Evolutionary conservation across 1,140 invertebrate genomes (phyloP).

Genomic region (Sminthurinus signatus): DNA sequence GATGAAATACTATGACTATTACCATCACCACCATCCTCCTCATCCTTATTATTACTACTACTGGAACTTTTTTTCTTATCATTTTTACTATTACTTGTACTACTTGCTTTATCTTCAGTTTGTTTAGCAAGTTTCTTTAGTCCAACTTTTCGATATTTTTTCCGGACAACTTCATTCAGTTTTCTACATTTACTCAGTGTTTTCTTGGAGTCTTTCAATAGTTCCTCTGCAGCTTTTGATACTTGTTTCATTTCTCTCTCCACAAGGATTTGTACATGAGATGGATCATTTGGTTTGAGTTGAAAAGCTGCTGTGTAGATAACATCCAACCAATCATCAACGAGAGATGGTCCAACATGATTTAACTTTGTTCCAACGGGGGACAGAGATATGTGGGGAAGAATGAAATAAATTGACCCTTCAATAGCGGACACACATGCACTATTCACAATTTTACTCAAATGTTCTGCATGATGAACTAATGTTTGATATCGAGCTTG

Average conservation of each 20-base stretch:
- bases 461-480: neutral
- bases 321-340: slow-evolving; percentile 1
- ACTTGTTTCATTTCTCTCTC: slow-evolving; percentile 6
- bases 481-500: slow-evolving; percentile 3
- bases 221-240: neutral
- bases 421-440: neutral
- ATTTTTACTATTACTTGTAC: too few species aligned
- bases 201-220: neutral
- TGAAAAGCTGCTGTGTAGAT: slow-evolving; percentile 3
- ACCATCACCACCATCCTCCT: too few species aligned
- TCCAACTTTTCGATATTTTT: slow-evolving; percentile 2
- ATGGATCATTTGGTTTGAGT: neutral
- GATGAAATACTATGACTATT: too few species aligned
- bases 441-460: slow-evolving; percentile 3
- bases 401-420: neutral
- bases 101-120: too few species aligned
- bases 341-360: neutral
- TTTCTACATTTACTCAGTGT: neutral
- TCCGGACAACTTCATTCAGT: neutral
- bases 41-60: too few species aligned
- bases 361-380: neutral
- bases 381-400: neutral
- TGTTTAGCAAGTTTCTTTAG: neutral
- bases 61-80: too few species aligned
- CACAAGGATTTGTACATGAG: neutral